Percentiles rank a stretch among this genome's conserved stretches.
These are phyloP conservation scores for Stichopus chloronotus DNA, from an alignment of 35 echinoderm and acorn worm species.

Conservation along the genomic window DNA sequence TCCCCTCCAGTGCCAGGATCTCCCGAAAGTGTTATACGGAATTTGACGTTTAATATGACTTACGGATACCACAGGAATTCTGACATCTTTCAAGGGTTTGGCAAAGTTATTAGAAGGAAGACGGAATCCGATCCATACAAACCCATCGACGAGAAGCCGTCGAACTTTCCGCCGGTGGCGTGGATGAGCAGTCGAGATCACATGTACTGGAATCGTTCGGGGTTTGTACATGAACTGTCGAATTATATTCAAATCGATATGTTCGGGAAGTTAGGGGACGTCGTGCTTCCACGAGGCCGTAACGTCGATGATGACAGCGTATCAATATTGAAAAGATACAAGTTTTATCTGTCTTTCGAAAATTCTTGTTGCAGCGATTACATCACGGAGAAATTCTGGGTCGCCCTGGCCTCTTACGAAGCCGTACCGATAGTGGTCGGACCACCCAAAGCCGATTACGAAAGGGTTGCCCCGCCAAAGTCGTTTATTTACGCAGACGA, in stretches of 20 bases:
- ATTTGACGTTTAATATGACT: background rate
- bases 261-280: background rate
- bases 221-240: background rate
- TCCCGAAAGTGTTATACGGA: background rate
- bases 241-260: background rate
- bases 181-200: background rate
- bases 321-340: conserved; percentile 69
- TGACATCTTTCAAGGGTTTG: background rate
- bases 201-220: background rate
- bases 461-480: conserved; percentile 58
- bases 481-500: conserved; percentile 72
- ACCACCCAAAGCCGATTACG: conserved; percentile 48
- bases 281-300: background rate
- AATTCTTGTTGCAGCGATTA: conserved; percentile 74
- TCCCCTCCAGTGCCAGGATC: background rate
- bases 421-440: conserved; percentile 73
- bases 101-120: background rate
- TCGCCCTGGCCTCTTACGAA: conserved; percentile 48
- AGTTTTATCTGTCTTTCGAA: conserved; percentile 81
- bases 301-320: conserved; percentile 52
- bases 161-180: background rate
- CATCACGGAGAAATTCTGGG: conserved; percentile 75
- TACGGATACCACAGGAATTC: background rate
- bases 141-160: background rate
- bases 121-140: background rate